Evolutionary conservation across 2,888 invertebrate species (phyloP).

Genomic region (Norana najaformis): DNA sequence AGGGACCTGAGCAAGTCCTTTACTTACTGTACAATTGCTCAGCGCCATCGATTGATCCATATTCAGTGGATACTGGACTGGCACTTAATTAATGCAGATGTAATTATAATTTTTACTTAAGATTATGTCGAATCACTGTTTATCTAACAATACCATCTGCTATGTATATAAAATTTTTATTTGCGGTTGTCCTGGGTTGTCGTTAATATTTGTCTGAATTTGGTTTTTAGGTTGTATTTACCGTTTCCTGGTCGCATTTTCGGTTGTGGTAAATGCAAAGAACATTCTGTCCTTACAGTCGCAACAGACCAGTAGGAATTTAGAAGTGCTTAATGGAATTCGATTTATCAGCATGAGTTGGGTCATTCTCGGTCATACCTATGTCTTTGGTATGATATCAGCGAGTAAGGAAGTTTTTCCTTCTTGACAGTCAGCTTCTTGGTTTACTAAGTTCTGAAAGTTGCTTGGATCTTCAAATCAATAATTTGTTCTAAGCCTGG

Average conservation of each 20-base stretch:
- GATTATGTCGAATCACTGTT: no score
- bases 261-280: constrained; percentile 31
- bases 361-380: constrained; percentile 57
- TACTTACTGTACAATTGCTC: no score
- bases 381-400: constrained; percentile 44
- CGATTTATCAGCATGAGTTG: constrained; percentile 63
- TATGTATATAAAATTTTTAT: not conserved
- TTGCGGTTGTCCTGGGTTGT: no score
- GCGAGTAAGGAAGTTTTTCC: not conserved
- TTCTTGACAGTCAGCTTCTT: no score
- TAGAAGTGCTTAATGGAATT: constrained; percentile 69
- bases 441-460: not conserved
- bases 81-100: no score
- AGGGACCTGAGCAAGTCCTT: no score
- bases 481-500: not conserved
- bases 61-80: no score
- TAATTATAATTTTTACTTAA: no score
- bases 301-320: not conserved
- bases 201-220: not conserved
- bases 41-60: no score
- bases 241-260: constrained; percentile 30
- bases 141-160: not conserved
- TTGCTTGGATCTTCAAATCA: not conserved
- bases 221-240: not conserved
- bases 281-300: constrained; percentile 33